These are phyloP conservation scores for Brachypalpus laphriformis DNA, from an alignment of 2,888 invertebrate species.

Conservation along the genomic window DNA sequence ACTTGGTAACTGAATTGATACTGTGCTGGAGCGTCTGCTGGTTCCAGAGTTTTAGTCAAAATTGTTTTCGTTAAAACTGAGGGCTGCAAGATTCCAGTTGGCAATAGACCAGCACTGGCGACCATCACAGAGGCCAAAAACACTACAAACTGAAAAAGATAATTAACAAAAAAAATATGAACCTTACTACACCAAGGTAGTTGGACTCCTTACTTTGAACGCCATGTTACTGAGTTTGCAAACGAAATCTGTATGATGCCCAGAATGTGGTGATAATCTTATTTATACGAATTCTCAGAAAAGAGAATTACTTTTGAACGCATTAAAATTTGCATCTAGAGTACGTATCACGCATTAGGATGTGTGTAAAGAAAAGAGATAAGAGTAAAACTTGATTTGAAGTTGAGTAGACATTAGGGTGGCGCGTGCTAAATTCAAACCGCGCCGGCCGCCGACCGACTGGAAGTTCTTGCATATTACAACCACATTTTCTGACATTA, in stretches of 20 bases:
- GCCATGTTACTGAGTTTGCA: slow-evolving; percentile 55
- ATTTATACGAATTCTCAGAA: slow-evolving; percentile 54
- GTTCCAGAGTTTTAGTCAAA: too few species aligned
- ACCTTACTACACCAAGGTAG: neutral
- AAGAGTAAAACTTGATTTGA: neutral
- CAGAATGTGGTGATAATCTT: slow-evolving; percentile 20
- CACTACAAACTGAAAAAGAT: slow-evolving; percentile 23
- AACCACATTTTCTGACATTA: neutral
- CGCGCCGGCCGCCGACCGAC: too few species aligned
- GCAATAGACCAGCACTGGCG: slow-evolving; percentile 42
- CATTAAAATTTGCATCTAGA: slow-evolving; percentile 14
- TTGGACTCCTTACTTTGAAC: slow-evolving; percentile 46
- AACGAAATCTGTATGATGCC: slow-evolving; percentile 46
- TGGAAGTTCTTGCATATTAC: neutral
- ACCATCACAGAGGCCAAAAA: slow-evolving; percentile 54
- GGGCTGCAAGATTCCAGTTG: slow-evolving; percentile 16
- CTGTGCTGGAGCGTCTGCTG: slow-evolving; percentile 54
- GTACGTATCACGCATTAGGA: slow-evolving; percentile 6
- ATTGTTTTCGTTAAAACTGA: slow-evolving; percentile 39
- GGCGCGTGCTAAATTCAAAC: neutral
- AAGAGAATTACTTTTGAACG: slow-evolving; percentile 4
- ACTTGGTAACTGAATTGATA: slow-evolving; percentile 76
- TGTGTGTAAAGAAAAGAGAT: slow-evolving; percentile 23
- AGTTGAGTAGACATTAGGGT: neutral
- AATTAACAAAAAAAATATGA: neutral